A percentile compares a stretch with the other conserved stretches of the same genome.
phyloP scores from a whole-genome alignment of 2,888 invertebrate genomes.

The Himalopsyche anomala region DNA sequence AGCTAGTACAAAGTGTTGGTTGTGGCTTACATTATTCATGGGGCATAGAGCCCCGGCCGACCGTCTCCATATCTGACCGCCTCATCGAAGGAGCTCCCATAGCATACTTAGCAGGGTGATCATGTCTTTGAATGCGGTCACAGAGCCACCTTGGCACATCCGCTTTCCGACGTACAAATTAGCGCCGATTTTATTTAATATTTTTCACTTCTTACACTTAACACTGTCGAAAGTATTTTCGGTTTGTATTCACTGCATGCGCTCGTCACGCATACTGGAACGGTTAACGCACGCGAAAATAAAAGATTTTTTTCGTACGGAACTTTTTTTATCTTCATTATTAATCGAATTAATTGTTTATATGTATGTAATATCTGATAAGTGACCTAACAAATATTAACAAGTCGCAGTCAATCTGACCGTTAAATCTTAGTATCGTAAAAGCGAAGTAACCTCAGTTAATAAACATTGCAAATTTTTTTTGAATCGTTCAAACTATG shows the following conservation, averaged over 20 bases:
- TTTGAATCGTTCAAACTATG: too few relatives aligned
- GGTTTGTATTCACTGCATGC: neutral
- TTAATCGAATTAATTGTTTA: too few relatives aligned
- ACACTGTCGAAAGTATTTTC: neutral
- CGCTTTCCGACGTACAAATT: slow-evolving; percentile 25
- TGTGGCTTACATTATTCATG: slow-evolving; percentile 7
- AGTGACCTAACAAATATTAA: too few relatives aligned
- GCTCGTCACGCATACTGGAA: neutral
- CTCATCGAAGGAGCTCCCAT: neutral
- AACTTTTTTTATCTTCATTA: neutral
- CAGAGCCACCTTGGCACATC: slow-evolving; percentile 9
- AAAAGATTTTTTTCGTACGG: neutral
- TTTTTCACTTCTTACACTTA: neutral
- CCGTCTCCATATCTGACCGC: neutral
- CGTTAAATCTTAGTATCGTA: too few relatives aligned
- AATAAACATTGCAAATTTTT: too few relatives aligned
- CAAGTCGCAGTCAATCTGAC: too few relatives aligned
- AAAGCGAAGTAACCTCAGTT: too few relatives aligned
- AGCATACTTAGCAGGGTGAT: slow-evolving; percentile 7
- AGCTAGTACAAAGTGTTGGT: too few relatives aligned
- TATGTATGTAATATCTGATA: too few relatives aligned
- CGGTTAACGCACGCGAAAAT: slow-evolving; percentile 5
- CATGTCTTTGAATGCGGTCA: slow-evolving; percentile 38
- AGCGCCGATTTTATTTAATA: neutral
- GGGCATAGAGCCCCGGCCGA: neutral